Evolutionary conservation across 2,888 invertebrate species (phyloP).

Genomic region (Baronia brevicornis): DNA sequence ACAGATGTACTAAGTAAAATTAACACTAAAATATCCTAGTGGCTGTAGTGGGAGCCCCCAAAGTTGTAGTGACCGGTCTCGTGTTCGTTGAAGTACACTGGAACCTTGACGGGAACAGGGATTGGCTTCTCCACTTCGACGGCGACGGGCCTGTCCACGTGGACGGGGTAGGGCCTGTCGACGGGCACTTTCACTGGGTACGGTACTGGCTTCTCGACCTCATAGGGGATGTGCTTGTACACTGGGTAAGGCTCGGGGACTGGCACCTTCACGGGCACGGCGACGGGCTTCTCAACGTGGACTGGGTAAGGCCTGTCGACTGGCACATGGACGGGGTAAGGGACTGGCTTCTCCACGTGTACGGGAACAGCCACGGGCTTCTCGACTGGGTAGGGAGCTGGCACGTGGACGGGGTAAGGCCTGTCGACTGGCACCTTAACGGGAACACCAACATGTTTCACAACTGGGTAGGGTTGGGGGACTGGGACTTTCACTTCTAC

Average conservation of each 20-base stretch:
- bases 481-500: conserved; percentile 84
- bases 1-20: conserved; percentile 41
- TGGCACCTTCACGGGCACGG: conserved; percentile 74
- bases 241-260: conserved; percentile 78
- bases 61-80: conserved; percentile 27
- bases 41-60: conserved; percentile 45
- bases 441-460: conserved; percentile 77
- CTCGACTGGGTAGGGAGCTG: conserved; percentile 76
- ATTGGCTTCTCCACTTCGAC: conserved; percentile 72
- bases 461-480: conserved; percentile 83
- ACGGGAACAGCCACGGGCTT: conserved; percentile 77
- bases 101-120: conserved; percentile 74
- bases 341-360: conserved; percentile 79
- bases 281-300: conserved; percentile 65
- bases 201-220: conserved; percentile 76
- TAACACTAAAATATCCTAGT: conserved; percentile 45
- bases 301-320: conserved; percentile 79
- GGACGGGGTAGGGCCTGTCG: conserved; percentile 79
- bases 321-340: conserved; percentile 77
- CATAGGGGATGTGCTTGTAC: conserved; percentile 78
- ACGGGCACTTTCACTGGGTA: conserved; percentile 80
- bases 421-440: conserved; percentile 82
- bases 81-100: conserved; percentile 46
- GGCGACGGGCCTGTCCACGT: conserved; percentile 62
- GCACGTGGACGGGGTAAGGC: conserved; percentile 81